phyloP scores from a whole-genome alignment of 1,140 invertebrate species.

The Calosoma granatense region DNA sequence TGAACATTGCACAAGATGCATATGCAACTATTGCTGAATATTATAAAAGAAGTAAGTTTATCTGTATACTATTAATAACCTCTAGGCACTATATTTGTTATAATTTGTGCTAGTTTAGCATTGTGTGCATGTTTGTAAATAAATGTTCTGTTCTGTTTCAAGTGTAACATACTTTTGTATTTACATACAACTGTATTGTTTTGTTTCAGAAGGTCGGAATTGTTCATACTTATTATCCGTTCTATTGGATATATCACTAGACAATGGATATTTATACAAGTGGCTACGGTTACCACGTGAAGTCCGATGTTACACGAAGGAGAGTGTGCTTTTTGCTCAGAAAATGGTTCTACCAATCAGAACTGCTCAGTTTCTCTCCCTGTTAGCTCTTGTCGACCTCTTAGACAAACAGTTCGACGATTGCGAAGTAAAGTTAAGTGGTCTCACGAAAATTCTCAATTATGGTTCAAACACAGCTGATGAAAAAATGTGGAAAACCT shows the following conservation, averaged over 20 bases:
- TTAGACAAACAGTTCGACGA: background rate
- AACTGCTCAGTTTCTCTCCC: background rate
- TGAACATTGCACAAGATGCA: background rate
- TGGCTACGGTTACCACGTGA: background rate
- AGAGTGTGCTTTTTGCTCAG: background rate
- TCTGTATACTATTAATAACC: too few species aligned
- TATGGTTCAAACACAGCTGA: background rate
- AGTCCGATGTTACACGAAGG: background rate
- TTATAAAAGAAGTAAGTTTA: conserved; percentile 1
- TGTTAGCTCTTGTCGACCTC: background rate
- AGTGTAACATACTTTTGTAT: background rate
- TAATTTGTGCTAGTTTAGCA: too few species aligned
- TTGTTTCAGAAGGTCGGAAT: background rate
- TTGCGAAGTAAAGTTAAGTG: background rate
- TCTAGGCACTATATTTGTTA: too few species aligned
- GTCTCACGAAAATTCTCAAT: background rate
- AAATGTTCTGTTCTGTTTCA: too few species aligned
- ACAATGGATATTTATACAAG: background rate
- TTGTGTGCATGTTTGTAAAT: too few species aligned
- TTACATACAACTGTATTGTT: background rate
- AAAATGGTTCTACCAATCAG: background rate
- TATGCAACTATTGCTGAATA: background rate
- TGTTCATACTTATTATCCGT: background rate
- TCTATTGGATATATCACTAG: background rate
- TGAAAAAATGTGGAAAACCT: background rate